Evolutionary conservation across 2,888 invertebrate species (phyloP), one percentile per base, ranked within the genome.

Genomic region (Vanessa cardui): DNA sequence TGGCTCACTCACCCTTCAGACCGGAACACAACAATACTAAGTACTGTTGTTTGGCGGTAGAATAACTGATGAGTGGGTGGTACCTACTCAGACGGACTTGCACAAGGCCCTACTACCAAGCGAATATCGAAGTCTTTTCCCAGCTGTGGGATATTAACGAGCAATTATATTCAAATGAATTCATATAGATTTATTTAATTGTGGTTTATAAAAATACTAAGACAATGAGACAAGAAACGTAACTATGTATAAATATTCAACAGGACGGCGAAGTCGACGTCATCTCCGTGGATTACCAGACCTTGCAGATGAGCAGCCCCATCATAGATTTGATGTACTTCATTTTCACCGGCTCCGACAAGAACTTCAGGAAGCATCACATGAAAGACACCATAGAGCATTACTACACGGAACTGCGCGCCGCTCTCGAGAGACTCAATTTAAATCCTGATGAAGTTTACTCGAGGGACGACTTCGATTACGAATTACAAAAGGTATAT

Each of bases 341-440:
- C 64, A 76, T 82, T 33, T 76, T 79, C 73, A 64, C 62, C 45
- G 81, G 80, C 4, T 77, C 82, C 3, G 81, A 83, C 52, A 76
- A 77, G 52, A 68, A 76, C 15, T 83, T 81, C 64, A 76, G 83
- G 1, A 68, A 64, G 26, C 62, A 72, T 1, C 65, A 80, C 68
- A 77, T 76, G 54, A 44, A 72, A 5, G 61, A 72, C n/a, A 75
- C 78, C 5, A 26, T 81, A 2, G 78, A 81, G 6, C 74, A 74
- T 39, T 83, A 83, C 71, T 80, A 82, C 62, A 56, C 56, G 6
- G 73, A 78, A 61, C 64, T 82, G 33, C 64, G 73, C 50, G 50
- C 54, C 6, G 71, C 77, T 1, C 71, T 83, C 2, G 31, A 46
- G 20, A 64, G 76, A 18, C 62, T 83, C 20, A 56, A 70, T 1